phyloP scores from a whole-genome alignment of 2,888 invertebrate species.

The Rhyacophila evoluta region DNA sequence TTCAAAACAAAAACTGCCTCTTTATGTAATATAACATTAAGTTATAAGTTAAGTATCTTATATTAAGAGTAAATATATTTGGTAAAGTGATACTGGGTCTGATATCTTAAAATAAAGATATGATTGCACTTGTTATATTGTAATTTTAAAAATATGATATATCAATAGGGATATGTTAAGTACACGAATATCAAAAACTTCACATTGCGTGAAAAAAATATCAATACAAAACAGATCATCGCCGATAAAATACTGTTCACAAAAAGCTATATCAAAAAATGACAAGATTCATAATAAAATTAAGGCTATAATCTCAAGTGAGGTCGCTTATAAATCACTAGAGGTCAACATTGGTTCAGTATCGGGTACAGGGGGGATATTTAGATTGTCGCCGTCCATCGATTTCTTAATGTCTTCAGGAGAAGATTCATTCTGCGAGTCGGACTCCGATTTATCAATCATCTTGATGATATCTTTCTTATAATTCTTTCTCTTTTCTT shows the following conservation, averaged over 20 bases:
- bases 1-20: background rate
- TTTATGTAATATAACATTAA: background rate
- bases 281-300: background rate
- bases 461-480: conserved; percentile 4
- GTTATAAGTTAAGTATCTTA: background rate
- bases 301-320: background rate
- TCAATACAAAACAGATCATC: background rate
- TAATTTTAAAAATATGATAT: conserved; percentile 11
- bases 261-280: conserved; percentile 8
- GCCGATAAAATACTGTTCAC: conserved; percentile 8
- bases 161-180: conserved; percentile 22
- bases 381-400: background rate
- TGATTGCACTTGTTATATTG: conserved; percentile 15
- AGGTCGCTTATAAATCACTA: background rate
- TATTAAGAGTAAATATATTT: background rate
- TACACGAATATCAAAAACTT: conserved; percentile 7
- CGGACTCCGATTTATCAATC: conserved; percentile 2
- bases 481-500: conserved; percentile 19
- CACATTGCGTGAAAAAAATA: conserved; percentile 6
- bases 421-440: background rate
- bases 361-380: background rate
- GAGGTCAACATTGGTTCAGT: background rate
- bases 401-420: conserved; percentile 1
- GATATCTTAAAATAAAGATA: background rate
- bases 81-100: conserved; percentile 1